Base-by-base conservation (phyloP, 1,140 invertebrate species). In the Cheumatopsyche charites region DNA sequence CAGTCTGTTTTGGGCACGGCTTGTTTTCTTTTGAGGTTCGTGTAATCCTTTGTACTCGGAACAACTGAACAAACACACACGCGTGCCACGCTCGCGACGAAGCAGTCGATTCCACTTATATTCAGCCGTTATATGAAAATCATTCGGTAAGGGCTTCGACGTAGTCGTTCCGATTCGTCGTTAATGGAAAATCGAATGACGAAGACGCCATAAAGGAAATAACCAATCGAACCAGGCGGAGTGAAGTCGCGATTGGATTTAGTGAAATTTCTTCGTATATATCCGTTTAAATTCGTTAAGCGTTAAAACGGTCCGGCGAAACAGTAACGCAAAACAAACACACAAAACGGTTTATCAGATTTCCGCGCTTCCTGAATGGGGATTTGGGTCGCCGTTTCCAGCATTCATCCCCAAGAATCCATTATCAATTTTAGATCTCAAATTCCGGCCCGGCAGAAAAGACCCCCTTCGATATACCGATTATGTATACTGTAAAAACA, bases 381-480 rank as follows among this genome's bases (percentile, higher is more conserved):
- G 47, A 52, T 52, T 52, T 19, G 47, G 15, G 47, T 52, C 47
- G 15, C 15, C 9, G 47, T 52, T 52, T 52, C 47, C 9, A 52
- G 47, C 47, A 52, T 52, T 52, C 47, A 52, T 52, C 47, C n/a
- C 47, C 47, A 52, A 52, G 47, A 52, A 52, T 52, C 19, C 47
- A 52, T 52, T 52, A 52, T 52, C 47, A 52, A 52, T 52, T 52
- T 52, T 52, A 15, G 47, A 52, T 52, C 47, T 52, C 47, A 52
- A 52, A 52, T 52, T 19, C 47, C 15, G 9, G 15, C 1, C 19
- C 15, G 19, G 47, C 47, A 15, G 47, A 52, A 52, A 17, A 52
- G 47, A 19, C 15, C 29, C 29, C 29, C 29, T 4, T 15, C 47
- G 7, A 52, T 52, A 52, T 52, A 52, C 47, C 47, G 47, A 52